Base-by-base conservation (phyloP, 2,797 vertebrate genomes). In the Epinephelus coioides region DNA sequence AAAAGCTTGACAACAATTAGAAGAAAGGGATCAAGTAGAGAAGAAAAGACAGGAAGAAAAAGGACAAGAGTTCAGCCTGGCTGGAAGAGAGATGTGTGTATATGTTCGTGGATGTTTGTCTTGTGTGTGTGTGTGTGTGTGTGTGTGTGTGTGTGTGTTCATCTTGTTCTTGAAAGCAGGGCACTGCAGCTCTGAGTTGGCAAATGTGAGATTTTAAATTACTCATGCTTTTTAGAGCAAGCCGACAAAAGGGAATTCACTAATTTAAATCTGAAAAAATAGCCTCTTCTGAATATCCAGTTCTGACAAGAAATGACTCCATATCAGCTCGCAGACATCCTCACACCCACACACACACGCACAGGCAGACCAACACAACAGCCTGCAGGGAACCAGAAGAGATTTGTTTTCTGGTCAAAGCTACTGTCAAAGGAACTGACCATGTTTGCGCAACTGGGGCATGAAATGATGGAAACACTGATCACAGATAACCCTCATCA, bases 381-480 rank as follows among this genome's bases (percentile, higher is more conserved):
- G 74, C 76, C 81, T 6, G 23, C 60, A 73, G 77, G 63, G 60
- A 59, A 81, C 30, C 66, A 70, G 60, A 51, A 6, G 54, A 59
- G 63, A 57, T 79, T 75, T 68, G 69, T 56, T 71, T 63, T 81
- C 63, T 84, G 53, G 55, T 73, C 69, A 6, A 44, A 57, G 73
- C 73, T 68, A 23, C 51, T 18, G 38, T 75, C 44, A 78, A 69
- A 64, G 47, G 61, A 72, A 67, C 46, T 61, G 59, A 79, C 73
- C 82, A 78, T 79, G 69, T 86, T 79, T 77, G 69, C 79, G 43
- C 61, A 85, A 74, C 79, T 75, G 74, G 53, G 23, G 54, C 73
- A 73, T 69, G 55, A 82, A 82, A 18, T 60, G 69, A 81, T 73
- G 12, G 43, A 12, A 73, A 57, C 68, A 68, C 51, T 64, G 70